A percentile compares a stretch with the other conserved stretches of the same genome.
Conservation (phyloP, 2,113 vertebrate species). For the Scomber scombrus region DNA sequence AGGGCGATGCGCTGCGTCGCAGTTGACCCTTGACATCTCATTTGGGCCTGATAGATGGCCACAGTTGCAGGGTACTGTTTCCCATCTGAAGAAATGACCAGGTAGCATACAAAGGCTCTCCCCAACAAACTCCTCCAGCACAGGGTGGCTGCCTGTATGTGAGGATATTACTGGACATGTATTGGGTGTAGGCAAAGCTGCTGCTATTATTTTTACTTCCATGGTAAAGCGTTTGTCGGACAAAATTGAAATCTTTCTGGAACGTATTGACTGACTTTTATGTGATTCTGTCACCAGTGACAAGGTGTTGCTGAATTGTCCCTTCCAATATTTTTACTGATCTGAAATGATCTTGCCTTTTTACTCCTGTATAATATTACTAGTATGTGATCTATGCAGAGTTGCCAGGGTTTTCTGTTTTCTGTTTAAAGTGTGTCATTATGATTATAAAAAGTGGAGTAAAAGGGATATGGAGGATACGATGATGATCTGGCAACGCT, state of each 20-base stretch:
- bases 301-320: too few relatives aligned
- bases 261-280: neutral
- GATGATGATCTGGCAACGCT: too few relatives aligned
- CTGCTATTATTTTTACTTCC: constrained; percentile 7
- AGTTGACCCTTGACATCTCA: constrained; percentile 73
- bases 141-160: constrained; percentile 1
- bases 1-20: constrained; percentile 68
- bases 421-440: too few relatives aligned
- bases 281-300: too few relatives aligned
- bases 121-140: constrained; percentile 45
- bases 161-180: neutral
- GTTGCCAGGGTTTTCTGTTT: too few relatives aligned
- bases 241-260: neutral
- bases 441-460: too few relatives aligned
- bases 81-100: constrained; percentile 69
- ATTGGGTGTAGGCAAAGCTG: neutral
- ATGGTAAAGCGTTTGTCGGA: neutral
- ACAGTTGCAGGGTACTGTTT: constrained; percentile 52
- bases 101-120: constrained; percentile 33
- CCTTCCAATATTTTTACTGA: too few relatives aligned
- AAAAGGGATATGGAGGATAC: too few relatives aligned
- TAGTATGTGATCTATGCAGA: too few relatives aligned
- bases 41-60: constrained; percentile 76
- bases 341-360: too few relatives aligned
- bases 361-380: too few relatives aligned